phyloP scores from a whole-genome alignment of 2,113 vertebrate genomes.

The Prolemur simus region DNA sequence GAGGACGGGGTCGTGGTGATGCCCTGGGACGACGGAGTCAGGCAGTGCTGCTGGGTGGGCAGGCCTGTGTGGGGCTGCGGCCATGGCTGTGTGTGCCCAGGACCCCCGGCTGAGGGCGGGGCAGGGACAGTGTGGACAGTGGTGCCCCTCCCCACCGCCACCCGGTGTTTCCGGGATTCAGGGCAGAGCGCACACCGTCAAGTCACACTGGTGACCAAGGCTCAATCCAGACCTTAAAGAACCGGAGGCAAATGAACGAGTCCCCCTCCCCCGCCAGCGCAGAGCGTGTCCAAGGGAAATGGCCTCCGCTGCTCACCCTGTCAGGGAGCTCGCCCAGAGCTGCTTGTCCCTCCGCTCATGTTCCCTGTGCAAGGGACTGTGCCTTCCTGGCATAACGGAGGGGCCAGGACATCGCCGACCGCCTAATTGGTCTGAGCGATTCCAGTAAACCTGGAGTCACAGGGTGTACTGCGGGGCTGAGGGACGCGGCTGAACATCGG shows the following conservation, averaged over 20 bases:
- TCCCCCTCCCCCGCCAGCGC: not conserved
- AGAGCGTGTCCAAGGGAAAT: constrained; percentile 47
- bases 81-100: not conserved
- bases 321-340: not conserved
- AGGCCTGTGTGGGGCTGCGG: accelerated
- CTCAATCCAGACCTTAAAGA: constrained; percentile 19
- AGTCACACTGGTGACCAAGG: not conserved
- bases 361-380: constrained; percentile 4
- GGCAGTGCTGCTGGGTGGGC: not conserved
- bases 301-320: not conserved
- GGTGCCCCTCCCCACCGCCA: accelerated
- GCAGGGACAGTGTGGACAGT: accelerated
- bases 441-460: not conserved
- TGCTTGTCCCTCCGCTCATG: not conserved
- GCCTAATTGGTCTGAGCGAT: not conserved
- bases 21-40: not conserved
- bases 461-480: accelerated
- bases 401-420: not conserved
- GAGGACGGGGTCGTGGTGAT: too few species aligned
- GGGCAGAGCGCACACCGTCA: not conserved
- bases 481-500: accelerated
- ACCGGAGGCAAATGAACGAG: not conserved
- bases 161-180: not conserved
- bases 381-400: constrained; percentile 16
- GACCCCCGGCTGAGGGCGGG: not conserved